These are phyloP conservation scores for Tetanocera ferruginea DNA, from an alignment of 2,888 invertebrate species.

Conservation along the genomic window DNA sequence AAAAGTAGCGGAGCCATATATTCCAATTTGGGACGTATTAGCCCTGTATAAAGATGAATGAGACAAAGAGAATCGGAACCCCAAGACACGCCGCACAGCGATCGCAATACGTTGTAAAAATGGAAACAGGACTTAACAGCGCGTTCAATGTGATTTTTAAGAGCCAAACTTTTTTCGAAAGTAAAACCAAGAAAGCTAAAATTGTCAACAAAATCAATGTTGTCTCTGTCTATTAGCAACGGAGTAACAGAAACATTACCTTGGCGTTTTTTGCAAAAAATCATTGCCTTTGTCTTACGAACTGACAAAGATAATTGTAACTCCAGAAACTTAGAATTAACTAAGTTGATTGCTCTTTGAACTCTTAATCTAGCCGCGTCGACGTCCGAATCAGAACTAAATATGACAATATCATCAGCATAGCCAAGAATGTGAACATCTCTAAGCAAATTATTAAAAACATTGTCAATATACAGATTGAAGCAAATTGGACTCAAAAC, in stretches of 20 bases:
- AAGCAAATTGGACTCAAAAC: slow-evolving; percentile 24
- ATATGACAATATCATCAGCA: slow-evolving; percentile 26
- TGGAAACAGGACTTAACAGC: slow-evolving; percentile 1
- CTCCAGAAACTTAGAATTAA: background rate
- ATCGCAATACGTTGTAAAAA: slow-evolving; percentile 13
- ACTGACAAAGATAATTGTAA: slow-evolving; percentile 11
- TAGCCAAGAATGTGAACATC: slow-evolving; percentile 24
- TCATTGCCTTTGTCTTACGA: slow-evolving; percentile 7
- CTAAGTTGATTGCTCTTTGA: slow-evolving; percentile 2
- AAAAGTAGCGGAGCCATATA: slow-evolving; percentile 20
- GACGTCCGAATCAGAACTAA: background rate
- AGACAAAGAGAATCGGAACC: background rate
- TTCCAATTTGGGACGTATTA: slow-evolving; percentile 30
- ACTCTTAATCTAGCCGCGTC: background rate
- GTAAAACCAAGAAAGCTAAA: slow-evolving; percentile 30
- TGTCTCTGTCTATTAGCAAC: background rate
- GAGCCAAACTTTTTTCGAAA: background rate
- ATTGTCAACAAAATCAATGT: background rate
- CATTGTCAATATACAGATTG: slow-evolving; percentile 25
- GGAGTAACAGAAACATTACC: background rate
- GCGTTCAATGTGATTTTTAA: background rate
- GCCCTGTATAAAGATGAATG: background rate
- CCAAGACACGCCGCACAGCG: slow-evolving; percentile 5
- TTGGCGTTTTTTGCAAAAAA: background rate
- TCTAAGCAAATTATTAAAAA: background rate